phyloP scores from a whole-genome alignment of 1,140 invertebrate species.

The Tenebrio molitor region DNA sequence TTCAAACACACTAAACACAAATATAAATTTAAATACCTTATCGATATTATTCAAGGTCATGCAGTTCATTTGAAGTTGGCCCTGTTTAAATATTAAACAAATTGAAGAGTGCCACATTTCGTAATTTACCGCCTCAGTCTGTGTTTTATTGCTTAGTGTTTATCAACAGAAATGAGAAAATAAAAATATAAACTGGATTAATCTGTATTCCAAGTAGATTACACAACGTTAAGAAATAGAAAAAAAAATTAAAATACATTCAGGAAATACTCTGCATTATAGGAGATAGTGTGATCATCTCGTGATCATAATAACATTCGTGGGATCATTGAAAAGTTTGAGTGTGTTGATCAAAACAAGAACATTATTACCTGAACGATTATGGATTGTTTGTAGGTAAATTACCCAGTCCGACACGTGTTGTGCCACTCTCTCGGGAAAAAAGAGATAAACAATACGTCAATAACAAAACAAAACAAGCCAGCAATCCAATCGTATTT shows the following conservation, averaged over 20 bases:
- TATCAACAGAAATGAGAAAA: too few species aligned
- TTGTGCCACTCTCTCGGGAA: not conserved
- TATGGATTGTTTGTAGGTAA: conserved; percentile 9
- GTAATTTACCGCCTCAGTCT: not conserved
- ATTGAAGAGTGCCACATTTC: not conserved
- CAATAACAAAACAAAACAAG: conserved; percentile 30
- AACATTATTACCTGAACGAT: not conserved
- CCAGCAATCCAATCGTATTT: conserved; percentile 23
- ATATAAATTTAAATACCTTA: not conserved
- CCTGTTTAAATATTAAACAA: not conserved
- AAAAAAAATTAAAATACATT: not conserved
- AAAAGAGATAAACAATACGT: conserved; percentile 39
- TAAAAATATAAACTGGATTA: too few species aligned
- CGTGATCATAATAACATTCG: too few species aligned
- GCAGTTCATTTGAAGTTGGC: not conserved
- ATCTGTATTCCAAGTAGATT: too few species aligned
- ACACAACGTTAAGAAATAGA: conserved; percentile 19
- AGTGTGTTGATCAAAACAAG: conserved; percentile 17
- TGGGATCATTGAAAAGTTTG: too few species aligned
- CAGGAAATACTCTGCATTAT: not conserved
- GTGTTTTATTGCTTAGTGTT: not conserved
- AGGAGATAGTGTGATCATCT: too few species aligned
- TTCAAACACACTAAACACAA: too few species aligned
- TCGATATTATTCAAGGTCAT: conserved; percentile 8
- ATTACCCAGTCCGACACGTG: conserved; percentile 20